Base-by-base conservation (phyloP, 2,113 vertebrate genomes). In the Gulo gulo region DNA sequence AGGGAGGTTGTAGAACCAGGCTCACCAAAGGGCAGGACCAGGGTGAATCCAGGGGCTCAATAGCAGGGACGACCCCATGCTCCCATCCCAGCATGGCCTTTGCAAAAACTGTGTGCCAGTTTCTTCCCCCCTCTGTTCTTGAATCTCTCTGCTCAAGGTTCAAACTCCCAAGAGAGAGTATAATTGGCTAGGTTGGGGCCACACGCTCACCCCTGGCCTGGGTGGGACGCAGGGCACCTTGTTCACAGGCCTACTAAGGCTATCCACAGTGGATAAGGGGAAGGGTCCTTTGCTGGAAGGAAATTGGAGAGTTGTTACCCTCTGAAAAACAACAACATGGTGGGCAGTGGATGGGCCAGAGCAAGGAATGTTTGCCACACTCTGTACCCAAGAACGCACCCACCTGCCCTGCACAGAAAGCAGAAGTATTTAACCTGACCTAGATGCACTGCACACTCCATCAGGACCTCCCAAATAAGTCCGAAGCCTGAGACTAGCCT, bases 11-110 rank as follows among this genome's bases (percentile, higher is more conserved):
- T 39, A 39, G 80, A 50, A 18, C 7, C 67, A 55, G 42, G 3
- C 1, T 81, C 29, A 31, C 80, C 39, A 34, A 81, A 74, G 52
- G 61, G 52, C 47, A 61, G 23, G 73, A 39, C 6, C n/a, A 47
- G 23, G 31, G 55, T 21, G 23, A 59, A 13, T n/a, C 36, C 23
- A 24, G 47, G 24, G 24, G 1, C 23, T 69, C 3, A 7, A 42
- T 2, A n/a, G 2, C 39, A 8, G 24, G 47, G 50, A 10, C 2
- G 13, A 24, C 14, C 1, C 67, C 67, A 23, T 0, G 6, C 0
- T 36, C 39, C 67, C 50, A 1, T 24, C 69, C 2, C 1, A 39
- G 18, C 12, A 31, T 0, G 1, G 20, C 45, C 31, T 57, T 34
- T 69, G 45, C 42, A 50, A 88, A 61, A 23, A 10, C 52, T n/a